Base-by-base conservation (phyloP, 2,113 vertebrate species). In the Megaleporinus macrocephalus region DNA sequence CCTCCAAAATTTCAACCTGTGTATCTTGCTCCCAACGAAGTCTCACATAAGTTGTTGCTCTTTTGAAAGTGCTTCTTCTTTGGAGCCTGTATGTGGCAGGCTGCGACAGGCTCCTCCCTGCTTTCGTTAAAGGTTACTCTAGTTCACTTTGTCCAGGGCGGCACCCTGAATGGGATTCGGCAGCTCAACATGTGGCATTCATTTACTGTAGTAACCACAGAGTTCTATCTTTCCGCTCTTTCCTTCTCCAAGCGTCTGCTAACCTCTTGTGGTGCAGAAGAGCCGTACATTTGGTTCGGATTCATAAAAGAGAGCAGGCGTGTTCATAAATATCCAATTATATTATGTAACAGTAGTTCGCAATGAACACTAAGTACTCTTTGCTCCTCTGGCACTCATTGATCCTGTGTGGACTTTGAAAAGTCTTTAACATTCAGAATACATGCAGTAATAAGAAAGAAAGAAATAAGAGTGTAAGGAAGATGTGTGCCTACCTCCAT, bases 141-240 rank as follows among this genome's bases (percentile, higher is more conserved):
- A 73, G 68, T 86, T 66, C 66, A 79, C n/a, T 2, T 18, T 29
- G 62, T 69, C 3, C 27, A 82, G 65, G 80, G 24, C 24, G 57
- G 36, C n/a, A 61, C 55, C 51, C 14, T 22, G 55, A 53, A 57
- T 26, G 27, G 20, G 29, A 76, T 71, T n/a, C n/a, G 55, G 79
- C 53, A 20, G 55, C 1, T 62, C 73, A 36, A 2, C 86, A 89
- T 87, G 79, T 88, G 89, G 78, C 70, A 87, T 71, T 74, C 76
- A 20, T 86, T 90, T 82, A 65, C 4, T 3, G 41, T 49, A 30
- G 5, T 41, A 12, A 36, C 63, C 41, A 47, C 61, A 65, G 44
- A 44, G 57, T 13, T 81, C 11, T 33, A 27, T 62, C 41, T 44
- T 41, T 41, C 5, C 13, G 55, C 78, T 69, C 72, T 74, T 14